Evolutionary conservation across 2,888 invertebrate species (phyloP).

Genomic region (Calliphora vomitoria): DNA sequence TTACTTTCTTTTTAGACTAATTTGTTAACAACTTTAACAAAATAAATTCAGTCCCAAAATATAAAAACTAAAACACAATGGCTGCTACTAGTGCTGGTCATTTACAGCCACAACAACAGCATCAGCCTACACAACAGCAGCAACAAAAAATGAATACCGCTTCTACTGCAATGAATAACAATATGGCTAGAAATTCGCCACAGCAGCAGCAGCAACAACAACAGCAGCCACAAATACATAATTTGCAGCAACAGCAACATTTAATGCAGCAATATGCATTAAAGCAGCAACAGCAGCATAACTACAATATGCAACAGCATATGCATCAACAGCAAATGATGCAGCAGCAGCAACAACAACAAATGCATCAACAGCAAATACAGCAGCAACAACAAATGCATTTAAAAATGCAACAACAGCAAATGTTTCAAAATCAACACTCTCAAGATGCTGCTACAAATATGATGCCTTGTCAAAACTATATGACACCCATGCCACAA

Average conservation of each 20-base stretch:
- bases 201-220: conserved; percentile 74
- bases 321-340: conserved; percentile 73
- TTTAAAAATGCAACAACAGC: conserved; percentile 72
- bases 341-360: conserved; percentile 71
- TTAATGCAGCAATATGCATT: conserved; percentile 74
- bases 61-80: conserved; percentile 77
- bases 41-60: neutral
- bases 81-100: conserved; percentile 85
- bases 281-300: conserved; percentile 78
- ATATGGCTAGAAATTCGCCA: conserved; percentile 75
- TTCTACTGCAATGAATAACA: conserved; percentile 77
- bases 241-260: conserved; percentile 77
- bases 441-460: conserved; percentile 57
- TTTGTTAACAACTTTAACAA: neutral
- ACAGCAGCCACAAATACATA: conserved; percentile 77
- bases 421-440: conserved; percentile 66
- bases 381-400: conserved; percentile 75
- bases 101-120: conserved; percentile 78
- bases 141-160: conserved; percentile 81
- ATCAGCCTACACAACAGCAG: conserved; percentile 76
- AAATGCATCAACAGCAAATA: conserved; percentile 76
- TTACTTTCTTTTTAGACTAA: conserved; percentile 64
- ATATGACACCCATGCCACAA: conserved; percentile 71
- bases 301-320: conserved; percentile 75
- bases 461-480: conserved; percentile 73